Evolutionary conservation across 1,140 invertebrate species (phyloP), one percentile per base, ranked within the genome.

Genomic region (Alviniconcha marisindica): DNA sequence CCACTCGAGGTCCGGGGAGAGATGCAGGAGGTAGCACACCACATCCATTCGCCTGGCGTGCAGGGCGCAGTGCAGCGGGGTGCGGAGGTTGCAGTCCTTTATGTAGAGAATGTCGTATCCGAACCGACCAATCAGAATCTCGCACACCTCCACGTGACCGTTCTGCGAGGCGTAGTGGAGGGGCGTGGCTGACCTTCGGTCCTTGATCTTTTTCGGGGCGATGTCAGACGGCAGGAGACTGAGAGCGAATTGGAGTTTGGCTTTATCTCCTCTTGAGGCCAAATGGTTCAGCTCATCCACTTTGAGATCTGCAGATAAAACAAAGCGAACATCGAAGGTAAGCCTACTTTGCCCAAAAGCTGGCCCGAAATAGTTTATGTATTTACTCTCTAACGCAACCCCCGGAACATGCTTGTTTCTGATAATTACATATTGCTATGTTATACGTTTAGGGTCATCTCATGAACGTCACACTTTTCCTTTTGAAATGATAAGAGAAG

Each of bases 1-100:
- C 3, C 69, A 24, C 38, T 77, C 36, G 4, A 87, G 14, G 44
- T 88, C 84, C 0, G 86, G 81, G 28, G 77, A 78, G n/a, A 87
- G 48, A 31, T 88, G 85, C 1, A 89, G 79, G 7, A 89, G 83
- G 73, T 89, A 89, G 33, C 81, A 77, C 31, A 84, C 79, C 1
- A 84, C 81, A 15, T 86, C 77, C 31, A 76, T 10, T 10, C 60
- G 73, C 40, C 77, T 48, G n/a, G 31, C 36, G n/a, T 74, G 83
- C 0, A 88, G 60, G 18, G 88, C 88, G 51, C 84, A 80, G 63
- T 88, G 88, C 0, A 88, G 81, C n/a, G 88, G 85, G 7, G 88
- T 84, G 31, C 84, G 54, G 12, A 38, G 56, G 42, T 83, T 69
- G 7, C 80, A 69, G 48, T 88, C 88, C 60, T 71, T 74, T 4